Evolutionary conservation across 1,140 invertebrate genomes (phyloP), one percentile per base, ranked within the genome.

Genomic region (Camponotus vicinus): DNA sequence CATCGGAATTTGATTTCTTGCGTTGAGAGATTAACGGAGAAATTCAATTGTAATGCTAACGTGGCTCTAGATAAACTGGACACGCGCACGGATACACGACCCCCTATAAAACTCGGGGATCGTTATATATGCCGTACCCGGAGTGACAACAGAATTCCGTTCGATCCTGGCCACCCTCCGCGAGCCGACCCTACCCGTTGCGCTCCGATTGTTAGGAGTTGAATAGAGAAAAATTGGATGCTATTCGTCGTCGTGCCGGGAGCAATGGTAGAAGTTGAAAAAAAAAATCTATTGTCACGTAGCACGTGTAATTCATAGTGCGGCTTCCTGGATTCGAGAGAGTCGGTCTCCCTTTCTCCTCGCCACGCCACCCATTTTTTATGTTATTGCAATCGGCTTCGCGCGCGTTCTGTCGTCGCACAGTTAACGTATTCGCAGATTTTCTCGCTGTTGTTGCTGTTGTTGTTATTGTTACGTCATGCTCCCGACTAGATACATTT

Each of bases 181-280:
- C 49, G 45, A 45, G 40, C 75, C 86, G 49, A 69, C 76, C 13
- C 13, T 18, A 32, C 42, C 52, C 37, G 71, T 52, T 55, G n/a
- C 57, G 66, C 55, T 37, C 59, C 83, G 78, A 91, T 91, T 88
- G 89, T 91, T 90, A 88, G 85, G 37, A 80, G 32, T 77, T 91
- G 89, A 91, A 91, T 91, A 85, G 89, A 90, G 89, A 91, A 91
- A 90, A 91, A 91, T 91, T 91, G 89, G 83, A 88, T 80, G 83
- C 78, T 87, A 86, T 88, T 91, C 86, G 86, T 69, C 64, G 86
- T 59, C 64, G 66, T 21, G 83, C 34, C 34, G 75, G 52, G 8
- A 73, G 64, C 70, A 63, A 75, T 64, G 42, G 52, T 80, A 79
- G 75, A 82, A 87, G 42, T 61, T 67, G 40, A 88, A 88, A 90